Percentiles rank a stretch among this genome's conserved stretches.
Conservation (phyloP, 1,140 invertebrate genomes). For the Mya arenaria region DNA sequence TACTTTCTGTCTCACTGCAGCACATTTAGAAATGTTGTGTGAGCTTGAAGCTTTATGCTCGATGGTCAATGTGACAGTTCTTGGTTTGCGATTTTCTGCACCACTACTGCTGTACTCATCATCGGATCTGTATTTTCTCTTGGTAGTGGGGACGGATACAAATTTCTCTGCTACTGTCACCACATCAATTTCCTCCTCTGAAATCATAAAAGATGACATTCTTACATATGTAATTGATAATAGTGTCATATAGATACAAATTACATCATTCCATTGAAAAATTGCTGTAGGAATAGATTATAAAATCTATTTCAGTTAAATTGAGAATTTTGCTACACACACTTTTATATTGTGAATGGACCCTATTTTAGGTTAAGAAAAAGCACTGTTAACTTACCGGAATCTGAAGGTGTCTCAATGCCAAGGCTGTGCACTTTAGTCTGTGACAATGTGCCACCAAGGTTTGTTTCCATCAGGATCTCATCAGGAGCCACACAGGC, state of each 20-base stretch:
- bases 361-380: too few species aligned
- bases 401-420: slow-evolving; percentile 92
- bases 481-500: slow-evolving; percentile 73
- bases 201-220: slow-evolving; percentile 52
- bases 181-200: slow-evolving; percentile 75
- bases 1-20: slow-evolving; percentile 56
- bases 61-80: slow-evolving; percentile 53
- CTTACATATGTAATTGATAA: too few species aligned
- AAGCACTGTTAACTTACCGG: slow-evolving; percentile 91
- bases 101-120: slow-evolving; percentile 25
- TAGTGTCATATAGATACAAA: too few species aligned
- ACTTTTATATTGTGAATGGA: not conserved
- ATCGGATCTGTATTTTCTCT: slow-evolving; percentile 50
- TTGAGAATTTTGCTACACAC: not conserved
- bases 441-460: slow-evolving; percentile 79
- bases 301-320: not conserved
- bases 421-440: slow-evolving; percentile 85
- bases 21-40: slow-evolving; percentile 47
- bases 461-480: slow-evolving; percentile 60
- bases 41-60: slow-evolving; percentile 51
- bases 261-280: not conserved
- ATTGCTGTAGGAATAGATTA: not conserved
- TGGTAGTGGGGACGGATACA: slow-evolving; percentile 19
- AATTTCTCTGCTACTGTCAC: slow-evolving; percentile 67
- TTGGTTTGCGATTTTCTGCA: slow-evolving; percentile 41